A percentile compares a stretch with the other conserved stretches of the same genome.
These are phyloP conservation scores for Crossoptilon crossoptilon DNA, from an alignment of 2,797 vertebrate species.

Conservation along the genomic window DNA sequence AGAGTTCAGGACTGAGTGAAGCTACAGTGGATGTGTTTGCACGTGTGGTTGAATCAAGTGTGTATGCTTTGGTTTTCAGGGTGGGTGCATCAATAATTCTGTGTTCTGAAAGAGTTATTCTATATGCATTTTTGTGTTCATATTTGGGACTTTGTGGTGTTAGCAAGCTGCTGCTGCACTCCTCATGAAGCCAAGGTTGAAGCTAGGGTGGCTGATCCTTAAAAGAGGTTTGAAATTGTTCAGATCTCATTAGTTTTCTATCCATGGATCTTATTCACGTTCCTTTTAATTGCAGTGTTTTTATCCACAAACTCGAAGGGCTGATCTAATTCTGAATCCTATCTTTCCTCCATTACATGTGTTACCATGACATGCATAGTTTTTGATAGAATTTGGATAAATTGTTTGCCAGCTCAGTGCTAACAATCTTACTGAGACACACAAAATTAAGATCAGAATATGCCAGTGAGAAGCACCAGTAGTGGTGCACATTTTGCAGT, in stretches of 20 bases:
- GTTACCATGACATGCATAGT: not conserved
- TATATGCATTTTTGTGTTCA: conserved; percentile 34
- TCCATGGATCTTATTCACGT: conserved; percentile 3
- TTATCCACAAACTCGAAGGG: conserved; percentile 57
- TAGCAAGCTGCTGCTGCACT: not conserved
- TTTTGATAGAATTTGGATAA: not conserved
- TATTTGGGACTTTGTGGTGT: conserved; percentile 50
- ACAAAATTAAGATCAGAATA: not conserved
- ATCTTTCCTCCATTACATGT: not conserved
- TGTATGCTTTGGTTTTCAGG: conserved; percentile 20
- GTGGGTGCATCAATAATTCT: not conserved
- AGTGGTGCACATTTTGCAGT: not conserved
- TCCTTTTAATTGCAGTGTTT: conserved; percentile 55
- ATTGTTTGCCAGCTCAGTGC: not conserved
- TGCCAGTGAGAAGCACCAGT: not conserved
- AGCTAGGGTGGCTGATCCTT: not conserved
- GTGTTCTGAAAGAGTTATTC: not conserved
- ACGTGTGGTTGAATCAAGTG: not conserved
- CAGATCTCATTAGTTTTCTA: conserved; percentile 61
- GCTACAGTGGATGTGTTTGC: not conserved
- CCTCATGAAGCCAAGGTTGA: not conserved
- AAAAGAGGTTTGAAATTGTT: conserved; percentile 1
- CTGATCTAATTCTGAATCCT: conserved; percentile 47
- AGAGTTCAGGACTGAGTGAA: not conserved
- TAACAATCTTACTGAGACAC: not conserved